These are phyloP conservation scores for Rhea americana DNA, from an alignment of 2,113 vertebrate genomes.

Conservation along the genomic window DNA sequence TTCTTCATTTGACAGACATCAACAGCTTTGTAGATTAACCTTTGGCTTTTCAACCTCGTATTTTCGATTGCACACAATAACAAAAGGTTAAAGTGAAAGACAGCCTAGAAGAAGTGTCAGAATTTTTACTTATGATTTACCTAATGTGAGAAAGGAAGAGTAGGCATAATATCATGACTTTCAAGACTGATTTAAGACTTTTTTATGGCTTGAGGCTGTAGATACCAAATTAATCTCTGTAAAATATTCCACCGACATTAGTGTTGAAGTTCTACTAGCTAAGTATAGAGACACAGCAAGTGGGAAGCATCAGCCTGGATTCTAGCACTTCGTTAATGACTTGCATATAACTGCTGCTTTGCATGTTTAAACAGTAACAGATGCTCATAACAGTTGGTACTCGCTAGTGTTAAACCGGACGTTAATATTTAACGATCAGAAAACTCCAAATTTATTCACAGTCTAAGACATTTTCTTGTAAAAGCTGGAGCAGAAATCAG, in stretches of 20 bases:
- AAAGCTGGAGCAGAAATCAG: neutral
- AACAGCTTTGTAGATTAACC: neutral
- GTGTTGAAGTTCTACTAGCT: neutral
- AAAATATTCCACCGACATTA: neutral
- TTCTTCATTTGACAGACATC: neutral
- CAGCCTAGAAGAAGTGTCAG: neutral
- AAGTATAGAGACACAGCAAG: neutral
- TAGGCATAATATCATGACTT: neutral
- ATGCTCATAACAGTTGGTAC: neutral
- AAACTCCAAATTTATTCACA: neutral
- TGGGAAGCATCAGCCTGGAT: neutral
- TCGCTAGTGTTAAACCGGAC: neutral
- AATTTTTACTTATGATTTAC: neutral
- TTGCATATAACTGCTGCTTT: neutral
- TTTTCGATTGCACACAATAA: neutral
- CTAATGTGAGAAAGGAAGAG: neutral
- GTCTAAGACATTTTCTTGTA: neutral
- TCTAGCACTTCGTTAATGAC: neutral
- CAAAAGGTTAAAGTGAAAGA: neutral
- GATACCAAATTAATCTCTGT: neutral
- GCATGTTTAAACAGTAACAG: neutral
- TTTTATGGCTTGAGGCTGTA: neutral
- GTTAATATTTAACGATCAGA: neutral
- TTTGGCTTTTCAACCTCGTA: neutral
- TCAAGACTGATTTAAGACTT: neutral